Base-by-base conservation (phyloP, 2,113 vertebrate species). In the Lethenteron reissneri region DNA sequence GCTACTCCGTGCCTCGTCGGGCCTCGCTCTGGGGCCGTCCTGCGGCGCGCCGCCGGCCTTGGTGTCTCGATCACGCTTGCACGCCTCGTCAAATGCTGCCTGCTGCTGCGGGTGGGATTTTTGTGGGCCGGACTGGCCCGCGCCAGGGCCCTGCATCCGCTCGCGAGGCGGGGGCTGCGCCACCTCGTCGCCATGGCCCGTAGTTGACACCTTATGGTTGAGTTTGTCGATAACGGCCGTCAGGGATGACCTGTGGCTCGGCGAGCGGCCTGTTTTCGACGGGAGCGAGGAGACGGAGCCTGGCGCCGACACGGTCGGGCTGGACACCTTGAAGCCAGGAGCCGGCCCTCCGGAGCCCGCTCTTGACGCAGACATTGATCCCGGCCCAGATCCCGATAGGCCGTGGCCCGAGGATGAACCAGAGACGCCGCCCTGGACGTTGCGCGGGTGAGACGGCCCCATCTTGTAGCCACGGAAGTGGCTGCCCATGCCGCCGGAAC, bases 181-280 rank as follows among this genome's bases (percentile, higher is more conserved):
- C 64, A n/a, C 91, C 8, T 97, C 94, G 2, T 87, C 84, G 12
- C 87, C 88, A 64, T 87, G 82, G 58, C 89, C 91, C 9, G 85
- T 84, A 59, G 89, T 87, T 58, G 94, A 92, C 57, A 95, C 94
- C 56, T 91, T 92, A 14, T 87, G 84, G 77, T 99, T 99, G 56
- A 99, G 83, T 75, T 99, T 99, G 82, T 99, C 94, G 73, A 96
- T 99, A 75, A 99, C 94, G 1, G 94, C 94, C 0, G 87, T 99
- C 74, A 99, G 83, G 3, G 94, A 99, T 1, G 92, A 92, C 75
- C 96, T 97, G 82, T 97, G 97, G 83, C 96, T 97, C 85, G 79
- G 92, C 97, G 3, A 92, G 92, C 57, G 92, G 96, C 77, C 97
- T 97, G 68, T 92, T 90, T 81, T 96, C 95, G 74, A 90, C 58